Evolutionary conservation across 2,888 invertebrate genomes (phyloP), one percentile per base, ranked within the genome.

Genomic region (Ochropleura leucogaster): DNA sequence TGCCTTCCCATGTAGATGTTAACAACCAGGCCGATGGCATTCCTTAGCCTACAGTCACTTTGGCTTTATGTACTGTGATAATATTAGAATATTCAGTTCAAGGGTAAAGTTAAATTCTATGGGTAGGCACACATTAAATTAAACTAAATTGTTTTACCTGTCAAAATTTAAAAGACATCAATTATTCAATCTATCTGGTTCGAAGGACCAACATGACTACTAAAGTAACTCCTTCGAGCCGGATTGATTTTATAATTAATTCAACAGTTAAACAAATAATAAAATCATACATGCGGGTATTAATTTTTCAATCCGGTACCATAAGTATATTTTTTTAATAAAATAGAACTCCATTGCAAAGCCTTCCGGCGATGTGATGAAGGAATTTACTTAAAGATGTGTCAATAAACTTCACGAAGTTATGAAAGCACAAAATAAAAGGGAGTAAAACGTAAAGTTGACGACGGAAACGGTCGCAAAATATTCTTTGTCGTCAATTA

Each of bases 401-500:
- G 20, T 40, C 53, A 66, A 66, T 68, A 77, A 79, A 82, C 44
- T 79, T 84, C 60, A 74, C n/a, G 40, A 59, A 74, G n/a, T 84
- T 69, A 73, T 47, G 49, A 49, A 74, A 18, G 57, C 42, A 66
- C 16, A 62, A 63, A 74, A 73, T 85, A 76, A 81, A 80, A 70
- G 30, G 62, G 18, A 68, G 40, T 72, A 77, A 77, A 82, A 74
- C 49, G 46, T 70, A 59, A 84, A 80, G 30, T 78, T 73, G 80
- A 74, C 69, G 74, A 55, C 63, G 30, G 57, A 77, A 76, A 62
- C 53, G 64, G 77, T 79, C 68, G 49, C 73, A 77, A 75, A 82
- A 84, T 72, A 83, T 80, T 83, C 49, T 85, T 80, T 74, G 74
- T 72, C 67, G 70, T 68, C 82, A 86, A 86, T 86, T 83, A 86